Conservation (phyloP, 2,113 vertebrate species). For the Oplegnathus fasciatus region DNA sequence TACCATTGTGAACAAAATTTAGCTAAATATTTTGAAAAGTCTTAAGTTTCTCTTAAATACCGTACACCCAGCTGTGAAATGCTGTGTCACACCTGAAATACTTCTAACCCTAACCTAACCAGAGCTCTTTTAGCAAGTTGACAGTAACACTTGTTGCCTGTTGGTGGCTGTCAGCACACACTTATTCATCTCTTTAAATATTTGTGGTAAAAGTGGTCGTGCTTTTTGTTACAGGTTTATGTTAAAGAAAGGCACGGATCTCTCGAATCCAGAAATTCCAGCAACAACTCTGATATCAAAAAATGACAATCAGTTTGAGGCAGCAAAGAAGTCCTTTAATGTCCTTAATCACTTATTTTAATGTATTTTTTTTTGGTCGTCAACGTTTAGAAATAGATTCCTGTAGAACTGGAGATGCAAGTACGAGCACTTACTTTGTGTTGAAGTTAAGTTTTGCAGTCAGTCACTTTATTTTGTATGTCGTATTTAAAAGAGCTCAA, state of each 20-base stretch:
- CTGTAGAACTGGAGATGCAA: constrained; percentile 22
- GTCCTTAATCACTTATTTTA: neutral
- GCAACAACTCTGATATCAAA: neutral
- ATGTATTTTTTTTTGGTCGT: constrained; percentile 26
- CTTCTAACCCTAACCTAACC: neutral
- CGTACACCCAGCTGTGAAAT: constrained; percentile 10
- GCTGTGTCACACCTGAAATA: neutral
- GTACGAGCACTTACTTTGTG: constrained; percentile 42
- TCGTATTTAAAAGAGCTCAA: constrained; percentile 47
- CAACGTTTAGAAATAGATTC: neutral
- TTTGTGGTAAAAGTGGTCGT: neutral
- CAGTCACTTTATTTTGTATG: constrained; percentile 58
- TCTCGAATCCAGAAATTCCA: neutral
- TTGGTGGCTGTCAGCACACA: neutral
- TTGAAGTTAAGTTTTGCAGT: constrained; percentile 19
- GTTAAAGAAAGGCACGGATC: neutral
- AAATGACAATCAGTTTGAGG: constrained; percentile 67
- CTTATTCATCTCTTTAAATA: neutral
- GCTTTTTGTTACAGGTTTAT: neutral
- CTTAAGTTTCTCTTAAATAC: constrained; percentile 11
- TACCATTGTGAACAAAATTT: constrained; percentile 15
- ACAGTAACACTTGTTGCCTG: neutral
- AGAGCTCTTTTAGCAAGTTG: neutral
- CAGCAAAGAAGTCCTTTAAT: constrained; percentile 20
- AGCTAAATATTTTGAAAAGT: neutral